Percentiles rank a stretch among this genome's conserved stretches.
These are phyloP conservation scores for Pogonomyrmex barbatus DNA, from an alignment of 1,140 invertebrate genomes.

Conservation along the genomic window DNA sequence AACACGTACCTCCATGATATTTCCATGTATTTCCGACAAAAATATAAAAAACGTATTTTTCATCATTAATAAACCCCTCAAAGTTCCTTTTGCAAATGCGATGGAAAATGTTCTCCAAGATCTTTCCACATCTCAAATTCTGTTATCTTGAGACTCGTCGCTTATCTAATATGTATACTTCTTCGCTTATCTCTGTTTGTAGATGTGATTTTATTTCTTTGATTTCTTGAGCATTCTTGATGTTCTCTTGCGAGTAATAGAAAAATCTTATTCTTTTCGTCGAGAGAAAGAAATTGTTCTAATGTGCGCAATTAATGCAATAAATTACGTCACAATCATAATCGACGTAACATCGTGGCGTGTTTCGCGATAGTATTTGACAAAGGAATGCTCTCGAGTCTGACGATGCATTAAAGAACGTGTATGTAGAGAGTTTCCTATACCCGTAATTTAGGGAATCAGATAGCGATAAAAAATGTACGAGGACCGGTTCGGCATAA, in stretches of 20 bases:
- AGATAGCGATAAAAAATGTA: slow-evolving; percentile 57
- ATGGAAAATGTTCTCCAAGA: neutral
- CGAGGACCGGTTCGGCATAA: slow-evolving; percentile 49
- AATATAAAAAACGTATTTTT: neutral
- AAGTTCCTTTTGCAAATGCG: neutral
- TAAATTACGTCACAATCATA: neutral
- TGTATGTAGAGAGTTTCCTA: slow-evolving; percentile 16
- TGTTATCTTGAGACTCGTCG: slow-evolving; percentile 9
- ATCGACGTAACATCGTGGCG: slow-evolving; percentile 1
- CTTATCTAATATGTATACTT: slow-evolving; percentile 11
- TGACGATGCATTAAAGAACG: slow-evolving; percentile 49
- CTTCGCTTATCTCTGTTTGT: slow-evolving; percentile 35
- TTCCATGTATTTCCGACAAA: neutral
- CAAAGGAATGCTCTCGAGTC: slow-evolving; percentile 17
- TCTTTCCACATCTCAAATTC: neutral
- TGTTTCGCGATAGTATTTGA: slow-evolving; percentile 6
- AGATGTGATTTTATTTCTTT: slow-evolving; percentile 11
- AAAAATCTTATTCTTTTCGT: neutral
- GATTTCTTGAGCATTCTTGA: neutral
- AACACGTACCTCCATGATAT: no score
- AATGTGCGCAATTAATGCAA: slow-evolving; percentile 12
- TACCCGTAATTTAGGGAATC: slow-evolving; percentile 53
- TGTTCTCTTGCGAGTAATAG: neutral
- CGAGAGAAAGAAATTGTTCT: slow-evolving; percentile 7
- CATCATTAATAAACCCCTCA: neutral